Evolutionary conservation across 2,888 invertebrate genomes (phyloP).

Genomic region (Lithosia quadra): DNA sequence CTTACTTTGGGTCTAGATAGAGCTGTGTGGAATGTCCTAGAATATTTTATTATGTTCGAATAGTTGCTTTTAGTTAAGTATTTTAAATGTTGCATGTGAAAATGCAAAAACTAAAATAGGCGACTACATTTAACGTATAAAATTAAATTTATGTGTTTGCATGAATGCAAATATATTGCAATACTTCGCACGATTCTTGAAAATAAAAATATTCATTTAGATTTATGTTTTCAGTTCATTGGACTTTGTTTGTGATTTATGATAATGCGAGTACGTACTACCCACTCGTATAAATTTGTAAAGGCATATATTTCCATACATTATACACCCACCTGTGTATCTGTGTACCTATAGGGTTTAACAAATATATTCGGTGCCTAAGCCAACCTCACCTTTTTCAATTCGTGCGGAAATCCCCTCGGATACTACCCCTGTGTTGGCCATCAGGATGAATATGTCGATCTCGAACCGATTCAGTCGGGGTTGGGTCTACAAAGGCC

Average conservation of each 20-base stretch:
- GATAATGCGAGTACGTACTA: neutral
- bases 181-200: neutral
- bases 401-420: no score
- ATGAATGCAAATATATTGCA: neutral
- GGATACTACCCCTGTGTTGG: no score
- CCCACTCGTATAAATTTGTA: no score
- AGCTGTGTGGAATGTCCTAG: no score
- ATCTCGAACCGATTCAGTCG: no score
- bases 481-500: no score
- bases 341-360: neutral
- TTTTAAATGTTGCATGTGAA: constrained; percentile 2
- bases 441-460: no score
- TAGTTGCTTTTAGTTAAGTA: neutral
- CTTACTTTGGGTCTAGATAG: no score
- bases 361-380: no score
- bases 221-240: neutral
- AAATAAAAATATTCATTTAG: neutral
- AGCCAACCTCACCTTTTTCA: no score
- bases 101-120: neutral
- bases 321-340: neutral
- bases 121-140: neutral
- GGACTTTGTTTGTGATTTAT: neutral
- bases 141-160: neutral
- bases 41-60: no score
- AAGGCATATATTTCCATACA: neutral